Conservation (phyloP, 2,113 vertebrate genomes). For the Periophthalmus modestus region DNA sequence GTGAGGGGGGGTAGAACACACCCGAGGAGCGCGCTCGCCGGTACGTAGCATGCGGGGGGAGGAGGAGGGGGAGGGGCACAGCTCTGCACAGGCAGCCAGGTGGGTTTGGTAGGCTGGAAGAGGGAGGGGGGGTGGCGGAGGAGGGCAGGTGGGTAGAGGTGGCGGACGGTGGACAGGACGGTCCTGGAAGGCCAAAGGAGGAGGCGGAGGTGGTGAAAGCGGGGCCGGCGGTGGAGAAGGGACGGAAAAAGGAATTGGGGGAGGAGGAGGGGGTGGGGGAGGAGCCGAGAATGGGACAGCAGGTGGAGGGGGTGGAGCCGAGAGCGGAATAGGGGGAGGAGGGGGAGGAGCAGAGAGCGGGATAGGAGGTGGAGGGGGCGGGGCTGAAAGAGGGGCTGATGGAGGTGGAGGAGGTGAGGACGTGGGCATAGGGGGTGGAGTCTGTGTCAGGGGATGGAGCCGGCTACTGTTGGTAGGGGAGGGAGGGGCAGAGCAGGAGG, state of each 20-base stretch:
- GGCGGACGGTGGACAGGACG: constrained; percentile 34
- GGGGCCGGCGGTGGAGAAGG: not conserved
- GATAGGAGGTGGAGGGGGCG: constrained; percentile 52
- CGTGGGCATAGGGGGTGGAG: constrained; percentile 36
- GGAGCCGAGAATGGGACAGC: constrained; percentile 59
- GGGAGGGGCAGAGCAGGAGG: constrained; percentile 69
- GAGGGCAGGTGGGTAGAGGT: constrained; percentile 37
- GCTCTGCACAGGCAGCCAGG: constrained; percentile 11
- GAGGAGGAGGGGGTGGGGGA: constrained; percentile 48
- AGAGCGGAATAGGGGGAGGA: constrained; percentile 61
- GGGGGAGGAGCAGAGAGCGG: not conserved
- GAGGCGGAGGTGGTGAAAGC: not conserved
- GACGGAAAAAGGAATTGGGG: not conserved
- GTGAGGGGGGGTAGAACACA: constrained; percentile 50
- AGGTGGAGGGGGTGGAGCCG: constrained; percentile 69
- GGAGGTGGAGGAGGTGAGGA: constrained; percentile 42
- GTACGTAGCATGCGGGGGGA: constrained; percentile 52
- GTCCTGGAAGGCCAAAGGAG: no score
- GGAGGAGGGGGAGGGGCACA: constrained; percentile 59
- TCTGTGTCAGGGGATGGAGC: constrained; percentile 48
- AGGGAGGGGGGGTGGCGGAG: constrained; percentile 44
- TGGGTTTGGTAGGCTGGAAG: not conserved
- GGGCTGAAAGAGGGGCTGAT: constrained; percentile 57
- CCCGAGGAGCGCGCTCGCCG: constrained; percentile 66
- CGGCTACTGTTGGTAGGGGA: constrained; percentile 62